These are phyloP conservation scores for Pharmacophagus antenor DNA, from an alignment of 2,888 invertebrate genomes.

Conservation along the genomic window DNA sequence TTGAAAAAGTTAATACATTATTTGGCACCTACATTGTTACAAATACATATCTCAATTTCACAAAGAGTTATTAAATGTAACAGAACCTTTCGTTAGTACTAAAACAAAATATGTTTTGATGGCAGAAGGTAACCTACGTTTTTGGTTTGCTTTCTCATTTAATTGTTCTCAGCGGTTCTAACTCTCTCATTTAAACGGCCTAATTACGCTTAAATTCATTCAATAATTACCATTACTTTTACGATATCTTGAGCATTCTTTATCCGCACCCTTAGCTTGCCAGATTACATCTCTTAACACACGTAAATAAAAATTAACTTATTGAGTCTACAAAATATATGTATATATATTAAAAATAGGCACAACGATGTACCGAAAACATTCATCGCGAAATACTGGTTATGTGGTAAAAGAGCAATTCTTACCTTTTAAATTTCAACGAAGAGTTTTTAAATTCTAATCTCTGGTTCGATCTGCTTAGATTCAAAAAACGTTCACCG, in stretches of 20 bases:
- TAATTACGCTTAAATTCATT: constrained; percentile 55
- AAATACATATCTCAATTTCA: constrained; percentile 53
- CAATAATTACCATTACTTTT: constrained; percentile 48
- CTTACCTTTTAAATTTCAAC: constrained; percentile 72
- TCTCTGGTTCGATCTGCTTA: constrained; percentile 66
- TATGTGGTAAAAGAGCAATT: constrained; percentile 76
- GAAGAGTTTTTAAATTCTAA: constrained; percentile 72
- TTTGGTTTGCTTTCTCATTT: constrained; percentile 71
- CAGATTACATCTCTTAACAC: constrained; percentile 70
- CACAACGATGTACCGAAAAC: constrained; percentile 68
- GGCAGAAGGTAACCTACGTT: constrained; percentile 78
- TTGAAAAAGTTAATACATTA: constrained; percentile 63
- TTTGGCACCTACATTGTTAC: constrained; percentile 76
- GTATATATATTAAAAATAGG: constrained; percentile 72
- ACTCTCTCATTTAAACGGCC: constrained; percentile 36
- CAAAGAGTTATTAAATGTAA: constrained; percentile 47
- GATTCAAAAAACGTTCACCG: constrained; percentile 55
- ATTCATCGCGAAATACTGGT: constrained; percentile 81
- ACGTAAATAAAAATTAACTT: constrained; percentile 75
- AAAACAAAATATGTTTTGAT: constrained; percentile 60
- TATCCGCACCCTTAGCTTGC: constrained; percentile 58
- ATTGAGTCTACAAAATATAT: constrained; percentile 71
- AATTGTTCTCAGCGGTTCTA: constrained; percentile 48
- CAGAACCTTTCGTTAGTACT: constrained; percentile 57
- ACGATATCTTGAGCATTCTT: constrained; percentile 72